phyloP scores from a whole-genome alignment of 2,113 vertebrate species.

The Caloenas nicobarica region DNA sequence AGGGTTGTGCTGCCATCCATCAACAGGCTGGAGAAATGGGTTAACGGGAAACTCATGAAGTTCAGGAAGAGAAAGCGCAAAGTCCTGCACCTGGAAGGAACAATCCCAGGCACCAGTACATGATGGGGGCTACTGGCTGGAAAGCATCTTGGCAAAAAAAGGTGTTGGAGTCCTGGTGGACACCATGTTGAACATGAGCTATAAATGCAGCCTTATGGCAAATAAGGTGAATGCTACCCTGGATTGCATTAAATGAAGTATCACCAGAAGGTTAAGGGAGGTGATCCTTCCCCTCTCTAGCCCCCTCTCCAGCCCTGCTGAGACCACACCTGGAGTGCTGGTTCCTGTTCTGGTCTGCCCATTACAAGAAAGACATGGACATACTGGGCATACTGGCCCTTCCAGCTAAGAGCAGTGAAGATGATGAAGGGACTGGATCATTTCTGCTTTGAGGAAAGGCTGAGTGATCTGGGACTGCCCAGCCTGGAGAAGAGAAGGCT shows the following conservation, averaged over 20 bases:
- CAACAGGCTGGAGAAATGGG: not conserved
- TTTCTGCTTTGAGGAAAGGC: not conserved
- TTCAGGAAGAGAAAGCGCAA: not conserved
- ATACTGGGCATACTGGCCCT: not conserved
- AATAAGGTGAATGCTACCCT: not conserved
- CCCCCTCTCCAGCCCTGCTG: not conserved
- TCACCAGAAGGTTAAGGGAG: not conserved
- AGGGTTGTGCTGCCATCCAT: not conserved
- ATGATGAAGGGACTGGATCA: not conserved
- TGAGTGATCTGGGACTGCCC: not conserved
- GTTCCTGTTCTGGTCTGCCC: not conserved
- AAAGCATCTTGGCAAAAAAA: not conserved
- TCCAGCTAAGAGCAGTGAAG: not conserved
- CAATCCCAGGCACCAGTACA: not conserved
- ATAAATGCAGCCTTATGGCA: not conserved
- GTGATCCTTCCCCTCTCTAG: not conserved
- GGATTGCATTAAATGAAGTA: not conserved
- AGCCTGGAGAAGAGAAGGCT: not conserved
- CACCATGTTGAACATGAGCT: not conserved
- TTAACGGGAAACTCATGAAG: not conserved
- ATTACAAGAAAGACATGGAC: not conserved
- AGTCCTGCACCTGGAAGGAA: not conserved
- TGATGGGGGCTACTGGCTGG: fast-evolving
- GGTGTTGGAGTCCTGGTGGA: fast-evolving
- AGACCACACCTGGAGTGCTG: not conserved